Conservation (phyloP, 2,888 invertebrate genomes). For the Coecobrya sp. region DNA sequence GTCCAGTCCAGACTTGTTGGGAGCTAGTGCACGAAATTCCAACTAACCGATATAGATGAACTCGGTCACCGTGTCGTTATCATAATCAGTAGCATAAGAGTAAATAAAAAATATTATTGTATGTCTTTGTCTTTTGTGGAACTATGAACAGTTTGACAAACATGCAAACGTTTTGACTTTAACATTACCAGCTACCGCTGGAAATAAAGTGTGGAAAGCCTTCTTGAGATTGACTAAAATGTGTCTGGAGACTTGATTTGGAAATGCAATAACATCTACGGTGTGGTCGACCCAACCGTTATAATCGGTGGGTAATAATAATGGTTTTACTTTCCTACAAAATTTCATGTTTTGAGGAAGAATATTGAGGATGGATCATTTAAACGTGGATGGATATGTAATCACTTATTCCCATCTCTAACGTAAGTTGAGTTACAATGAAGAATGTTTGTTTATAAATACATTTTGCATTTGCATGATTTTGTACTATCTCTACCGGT, state of each 20-base stretch:
- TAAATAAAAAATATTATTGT: not conserved
- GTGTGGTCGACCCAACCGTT: not conserved
- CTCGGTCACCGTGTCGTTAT: not conserved
- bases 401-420: not conserved
- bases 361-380: not conserved
- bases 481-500: constrained; percentile 46
- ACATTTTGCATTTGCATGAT: constrained; percentile 37
- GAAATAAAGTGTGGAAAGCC: not conserved
- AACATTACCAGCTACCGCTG: not conserved
- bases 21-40: not conserved
- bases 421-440: constrained; percentile 50
- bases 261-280: constrained; percentile 20
- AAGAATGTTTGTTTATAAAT: constrained; percentile 6
- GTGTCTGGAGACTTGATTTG: constrained; percentile 2
- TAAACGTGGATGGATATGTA: constrained; percentile 3
- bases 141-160: constrained; percentile 12
- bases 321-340: constrained; percentile 1
- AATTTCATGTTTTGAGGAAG: not conserved
- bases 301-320: constrained; percentile 21
- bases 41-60: not conserved
- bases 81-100: constrained; percentile 32
- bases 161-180: constrained; percentile 61
- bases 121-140: too few relatives aligned
- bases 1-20: constrained; percentile 72
- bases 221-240: not conserved